A percentile compares a stretch with the other conserved stretches of the same genome.
Evolutionary conservation across 2,113 vertebrate genomes (phyloP).

Genomic region (Hypanus sabinus): DNA sequence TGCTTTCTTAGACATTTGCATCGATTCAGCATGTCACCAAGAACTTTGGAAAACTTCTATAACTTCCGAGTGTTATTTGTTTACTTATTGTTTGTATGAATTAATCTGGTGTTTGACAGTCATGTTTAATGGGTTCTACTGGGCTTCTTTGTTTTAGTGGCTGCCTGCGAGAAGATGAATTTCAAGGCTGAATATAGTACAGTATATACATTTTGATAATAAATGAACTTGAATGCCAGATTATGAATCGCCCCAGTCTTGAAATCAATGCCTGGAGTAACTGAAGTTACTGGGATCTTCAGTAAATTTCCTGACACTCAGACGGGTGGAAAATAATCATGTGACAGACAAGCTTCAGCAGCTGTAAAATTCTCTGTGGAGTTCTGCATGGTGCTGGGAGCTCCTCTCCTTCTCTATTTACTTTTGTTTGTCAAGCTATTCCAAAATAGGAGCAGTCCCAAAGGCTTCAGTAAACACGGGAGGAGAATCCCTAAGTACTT

Average conservation of each 20-base stretch:
- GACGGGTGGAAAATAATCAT: neutral
- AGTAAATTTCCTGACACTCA: neutral
- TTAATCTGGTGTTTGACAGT: too few species aligned
- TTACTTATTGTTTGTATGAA: too few species aligned
- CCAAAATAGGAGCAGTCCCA: neutral
- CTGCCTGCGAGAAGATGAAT: too few species aligned
- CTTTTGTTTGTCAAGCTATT: neutral
- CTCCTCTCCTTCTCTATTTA: too few species aligned
- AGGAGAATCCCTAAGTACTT: neutral
- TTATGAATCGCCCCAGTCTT: neutral
- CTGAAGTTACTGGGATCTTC: neutral
- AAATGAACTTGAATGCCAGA: neutral
- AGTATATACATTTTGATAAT: too few species aligned
- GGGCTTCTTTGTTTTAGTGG: too few species aligned
- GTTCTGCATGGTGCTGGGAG: neutral
- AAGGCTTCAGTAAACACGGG: neutral
- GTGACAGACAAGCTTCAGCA: neutral
- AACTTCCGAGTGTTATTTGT: too few species aligned
- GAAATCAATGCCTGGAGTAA: neutral
- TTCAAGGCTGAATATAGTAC: too few species aligned
- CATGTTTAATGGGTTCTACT: too few species aligned
- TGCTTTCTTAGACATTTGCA: too few species aligned
- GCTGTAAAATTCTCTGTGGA: neutral
- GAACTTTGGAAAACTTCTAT: too few species aligned
- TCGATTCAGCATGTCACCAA: too few species aligned